Base-by-base conservation (phyloP, 2,113 vertebrate genomes). In the Dasyprocta punctata region DNA sequence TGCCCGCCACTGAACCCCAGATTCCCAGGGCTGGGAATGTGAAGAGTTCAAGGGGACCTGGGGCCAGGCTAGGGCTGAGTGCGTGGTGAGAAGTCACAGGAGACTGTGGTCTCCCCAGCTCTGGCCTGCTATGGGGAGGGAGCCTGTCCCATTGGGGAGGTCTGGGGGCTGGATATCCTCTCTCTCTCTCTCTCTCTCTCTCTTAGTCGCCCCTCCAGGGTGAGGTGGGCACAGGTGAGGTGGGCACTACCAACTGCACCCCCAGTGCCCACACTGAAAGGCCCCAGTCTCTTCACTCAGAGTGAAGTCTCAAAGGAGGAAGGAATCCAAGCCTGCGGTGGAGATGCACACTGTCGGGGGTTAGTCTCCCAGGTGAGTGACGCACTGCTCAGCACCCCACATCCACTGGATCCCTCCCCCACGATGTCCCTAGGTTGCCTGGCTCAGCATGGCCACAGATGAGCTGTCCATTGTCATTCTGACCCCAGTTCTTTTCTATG, bases 281-380 rank as follows among this genome's bases (percentile, higher is more conserved):
- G 9, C 61, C 16, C 63, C 41, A n/a, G 22, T 80, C n/a, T 94
- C 71, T 56, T 94, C 17, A 28, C 33, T 36, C 41, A 90, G 94
- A 14, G 61, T 54, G 56, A 81, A 1, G 20, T 65, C 36, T 63
- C 16, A 0, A 10, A 60, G 69, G 16, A 41, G 30, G 26, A 30
- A 28, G 26, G 20, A 1, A 4, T 3, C 4, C 0, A 22, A 2
- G 65, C 26, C 2, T 0, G 20, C 47, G 8, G 10, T 7, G 20
- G 47, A 52, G 47, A 33, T 2, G 17, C 28, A 26, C 28, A 16
- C 6, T 6, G 19, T 30, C 47, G 0, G 2, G 12, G 30, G 5
- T 24, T 60, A 75, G 28, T 38, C 7, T 13, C 33, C 38, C 36
- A 1, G 49, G 65, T 87, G 36, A 71, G 65, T 38, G 47, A 5